Base-by-base conservation (phyloP, 92 coral and sea anemone genomes). In the Blastomussa wellsi region DNA sequence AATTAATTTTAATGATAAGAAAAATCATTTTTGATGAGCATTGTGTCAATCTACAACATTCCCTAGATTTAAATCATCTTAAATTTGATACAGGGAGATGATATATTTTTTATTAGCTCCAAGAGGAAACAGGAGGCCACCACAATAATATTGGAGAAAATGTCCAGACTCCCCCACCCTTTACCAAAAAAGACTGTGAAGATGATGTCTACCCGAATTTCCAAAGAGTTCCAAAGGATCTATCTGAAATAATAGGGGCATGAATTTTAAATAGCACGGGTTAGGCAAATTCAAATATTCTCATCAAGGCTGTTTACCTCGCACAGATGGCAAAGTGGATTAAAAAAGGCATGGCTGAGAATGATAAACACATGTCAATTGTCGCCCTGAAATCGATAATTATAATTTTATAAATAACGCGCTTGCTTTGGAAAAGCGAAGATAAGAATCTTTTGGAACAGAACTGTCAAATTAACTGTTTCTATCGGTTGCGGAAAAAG, bases 391-490 rank as follows among this genome's bases (percentile, higher is more conserved):
- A 19, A 69, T 12, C 22, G 32, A 81, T 33, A 37, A 44, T 20
- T 42, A 28, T 80, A 31, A 65, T 66, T 66, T 66, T 67, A 67
- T 15, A 71, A 82, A 72, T 53, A 71, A 72, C 65, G 4, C 32
- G 22, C 12, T 35, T 9, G 42, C 17, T 29, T 52, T 29, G 19
- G 10, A 48, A 6, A 68, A 24, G 69, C 6, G 0, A 31, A 7
- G 86, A 82, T 82, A 82, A 82, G 78, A 49, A 72, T 82, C 79
- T 22, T 47, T 47, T 82, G 38, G 78, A 48, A 37, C 11, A 71
- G 19, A 70, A 72, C 85, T 82, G 68, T 38, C 78, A 70, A 81
- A 72, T 81, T 70, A 81, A 24, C 44, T 31, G 37, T 29, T 28
- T 28, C 31, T 82, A 35, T 51, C 11, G 69, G 42, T 53, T 37